Conservation (phyloP, 2,797 vertebrate species). For the Anguilla marmorata region DNA sequence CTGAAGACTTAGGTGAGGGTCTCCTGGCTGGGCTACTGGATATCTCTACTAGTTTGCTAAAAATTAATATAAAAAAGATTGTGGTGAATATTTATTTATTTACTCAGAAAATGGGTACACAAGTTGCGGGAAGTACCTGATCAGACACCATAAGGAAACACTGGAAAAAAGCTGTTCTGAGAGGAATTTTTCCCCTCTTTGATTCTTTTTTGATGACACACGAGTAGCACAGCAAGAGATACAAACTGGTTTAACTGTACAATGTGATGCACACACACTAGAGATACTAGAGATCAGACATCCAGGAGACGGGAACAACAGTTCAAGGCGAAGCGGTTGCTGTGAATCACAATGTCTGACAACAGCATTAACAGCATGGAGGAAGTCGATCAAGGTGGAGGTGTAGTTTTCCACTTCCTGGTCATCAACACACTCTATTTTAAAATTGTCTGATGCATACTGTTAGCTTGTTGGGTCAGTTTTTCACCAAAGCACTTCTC, state of each 20-base stretch:
- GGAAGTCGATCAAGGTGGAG: neutral
- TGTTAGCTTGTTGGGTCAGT: neutral
- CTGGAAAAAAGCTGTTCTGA: slow-evolving; percentile 43
- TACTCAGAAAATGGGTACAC: slow-evolving; percentile 49
- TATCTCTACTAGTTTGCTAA: neutral
- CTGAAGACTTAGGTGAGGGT: neutral
- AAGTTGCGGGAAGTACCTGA: slow-evolving; percentile 37
- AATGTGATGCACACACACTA: slow-evolving; percentile 32
- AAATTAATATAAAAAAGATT: neutral
- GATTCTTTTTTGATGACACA: slow-evolving; percentile 36
- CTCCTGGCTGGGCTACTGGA: neutral
- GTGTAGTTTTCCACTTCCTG: neutral
- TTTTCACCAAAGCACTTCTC: neutral
- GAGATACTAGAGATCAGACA: slow-evolving; percentile 19
- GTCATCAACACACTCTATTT: neutral
- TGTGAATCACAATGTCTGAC: neutral
- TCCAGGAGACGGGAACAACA: slow-evolving; percentile 13
- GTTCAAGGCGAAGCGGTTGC: slow-evolving; percentile 3
- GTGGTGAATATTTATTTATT: slow-evolving; percentile 47
- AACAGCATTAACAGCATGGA: neutral
- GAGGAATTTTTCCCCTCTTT: neutral
- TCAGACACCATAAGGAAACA: slow-evolving; percentile 38
- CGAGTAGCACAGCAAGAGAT: slow-evolving; percentile 29
- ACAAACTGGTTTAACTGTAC: slow-evolving; percentile 31
- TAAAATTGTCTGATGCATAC: neutral